Base-by-base conservation (phyloP, 1,140 invertebrate species). In the Linepithema humile region DNA sequence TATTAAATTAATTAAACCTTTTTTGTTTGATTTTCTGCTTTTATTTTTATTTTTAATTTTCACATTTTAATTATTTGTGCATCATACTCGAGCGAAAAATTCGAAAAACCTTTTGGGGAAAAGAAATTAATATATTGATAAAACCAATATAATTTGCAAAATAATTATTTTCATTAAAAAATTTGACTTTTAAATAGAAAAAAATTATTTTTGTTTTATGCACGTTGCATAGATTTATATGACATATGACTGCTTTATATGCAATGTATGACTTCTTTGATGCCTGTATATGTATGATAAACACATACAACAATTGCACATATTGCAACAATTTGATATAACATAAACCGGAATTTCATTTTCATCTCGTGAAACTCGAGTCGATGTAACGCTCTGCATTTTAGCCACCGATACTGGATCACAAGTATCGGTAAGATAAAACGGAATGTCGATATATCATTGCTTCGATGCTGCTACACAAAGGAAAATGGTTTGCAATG, bases 271-370 rank as follows among this genome's bases (percentile, higher is more conserved):
- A 17, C 12, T 29, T 12, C 12, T 64, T 64, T 77, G 45, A 55
- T 29, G 17, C 29, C 50, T 38, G 10, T 2, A 7, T 17, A 10
- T 17, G 20, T 32, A 17, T 9, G 32, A 78, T 45, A 29, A 40
- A 67, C 43, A 48, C n/a, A 35, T 50, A 29, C 70, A 40, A 40
- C 26, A 75, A 62, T 78, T 65, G 53, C 35, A 29, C 20, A 23
- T 69, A 53, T 69, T 20, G 45, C 62, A 69, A 55, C 62, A 70
- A 69, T 80, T 69, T 70, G 35, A 53, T 55, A 15, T 55, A 12
- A 70, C 17, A 20, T 17, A 69, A 57, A 80, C 48, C 12, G n/a
- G 35, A 70, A 70, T 70, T 80, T 69, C 3, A 55, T 69, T 80
- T 69, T 70, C 38, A 10, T 43, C 26, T 43, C 26, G n/a, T 32